Base-by-base conservation (phyloP, 2,797 vertebrate genomes). In the Borostomias antarcticus region DNA sequence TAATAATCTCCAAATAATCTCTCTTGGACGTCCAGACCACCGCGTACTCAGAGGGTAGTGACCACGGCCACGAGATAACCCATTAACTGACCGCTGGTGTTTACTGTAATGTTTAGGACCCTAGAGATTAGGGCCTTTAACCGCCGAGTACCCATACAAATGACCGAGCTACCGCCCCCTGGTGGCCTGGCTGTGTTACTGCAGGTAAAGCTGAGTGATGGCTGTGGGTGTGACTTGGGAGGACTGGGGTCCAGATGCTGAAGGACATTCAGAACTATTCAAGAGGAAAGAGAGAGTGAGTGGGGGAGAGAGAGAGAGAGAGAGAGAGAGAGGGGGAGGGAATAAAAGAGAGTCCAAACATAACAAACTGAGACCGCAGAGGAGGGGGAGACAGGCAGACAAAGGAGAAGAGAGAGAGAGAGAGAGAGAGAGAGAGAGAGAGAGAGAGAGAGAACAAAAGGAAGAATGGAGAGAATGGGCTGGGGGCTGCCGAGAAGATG, bases 141-240 rank as follows among this genome's bases (percentile, higher is more conserved):
- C 6, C 7, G 8, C 35, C 8, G 35, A 37, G 35, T 37, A 37
- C 35, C 7, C 35, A 37, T 37, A 5, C 35, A 37, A 1, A 37
- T 23, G 33, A 19, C 10, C 54, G 40, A 56, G 54, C 57, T 17
- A 64, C 56, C 28, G 61, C 59, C 61, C 66, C 52, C 66, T 51
- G 30, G 62, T 69, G 66, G 58, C 51, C 25, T 65, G 30, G 45
- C 50, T 40, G 15, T 21, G 40, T 8, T 43, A 43, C 28, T 74
- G 28, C 57, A 29, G 4, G 10, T 4, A 15, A 7, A 23, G 45
- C 10, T 4, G 35, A 33, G 33, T 26, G 35, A 37, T 37, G 35
- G 1, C 13, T 37, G 35, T 37, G 2, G 40, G 3, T 17, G 15
- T 43, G 40, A 43, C 40, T n/a, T n/a, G n/a, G n/a, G n/a, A 43